Conservation (phyloP, 2,113 vertebrate species). For the Cololabis saira region DNA sequence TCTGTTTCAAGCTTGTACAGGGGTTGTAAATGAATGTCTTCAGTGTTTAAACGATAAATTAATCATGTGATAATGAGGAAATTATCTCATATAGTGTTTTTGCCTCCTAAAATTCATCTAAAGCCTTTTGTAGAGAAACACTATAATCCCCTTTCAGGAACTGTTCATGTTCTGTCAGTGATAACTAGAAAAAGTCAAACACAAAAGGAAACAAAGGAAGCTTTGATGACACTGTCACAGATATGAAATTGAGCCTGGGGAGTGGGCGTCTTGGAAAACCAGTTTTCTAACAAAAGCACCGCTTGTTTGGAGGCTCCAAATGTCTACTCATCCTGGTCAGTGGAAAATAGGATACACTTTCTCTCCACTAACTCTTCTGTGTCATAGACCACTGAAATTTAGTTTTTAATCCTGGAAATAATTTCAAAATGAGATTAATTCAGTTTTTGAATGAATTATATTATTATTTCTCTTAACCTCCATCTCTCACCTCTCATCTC, state of each 20-base stretch:
- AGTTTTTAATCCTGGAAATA: no score
- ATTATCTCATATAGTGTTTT: neutral
- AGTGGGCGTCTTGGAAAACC: neutral
- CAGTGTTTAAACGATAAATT: no score
- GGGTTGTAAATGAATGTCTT: no score
- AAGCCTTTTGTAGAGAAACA: neutral
- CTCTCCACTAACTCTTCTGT: neutral
- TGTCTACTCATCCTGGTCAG: neutral
- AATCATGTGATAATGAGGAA: neutral
- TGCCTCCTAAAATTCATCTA: neutral
- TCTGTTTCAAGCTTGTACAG: no score
- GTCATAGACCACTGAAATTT: neutral
- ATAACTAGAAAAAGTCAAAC: conserved; percentile 2
- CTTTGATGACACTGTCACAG: conserved; percentile 29
- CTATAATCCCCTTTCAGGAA: neutral
- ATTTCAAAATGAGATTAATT: no score
- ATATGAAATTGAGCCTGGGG: conserved; percentile 7
- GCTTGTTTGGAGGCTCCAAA: conserved; percentile 13
- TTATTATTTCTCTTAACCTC: no score
- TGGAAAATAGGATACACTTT: no score
- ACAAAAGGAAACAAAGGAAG: conserved; percentile 41
- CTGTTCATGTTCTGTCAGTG: conserved; percentile 16
- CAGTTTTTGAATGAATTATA: no score
- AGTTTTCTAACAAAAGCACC: conserved; percentile 13
- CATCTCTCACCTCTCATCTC: no score